Percentiles rank a stretch among this genome's conserved stretches.
Conservation (phyloP, 2,888 invertebrate species). For the Agrochola circellaris region DNA sequence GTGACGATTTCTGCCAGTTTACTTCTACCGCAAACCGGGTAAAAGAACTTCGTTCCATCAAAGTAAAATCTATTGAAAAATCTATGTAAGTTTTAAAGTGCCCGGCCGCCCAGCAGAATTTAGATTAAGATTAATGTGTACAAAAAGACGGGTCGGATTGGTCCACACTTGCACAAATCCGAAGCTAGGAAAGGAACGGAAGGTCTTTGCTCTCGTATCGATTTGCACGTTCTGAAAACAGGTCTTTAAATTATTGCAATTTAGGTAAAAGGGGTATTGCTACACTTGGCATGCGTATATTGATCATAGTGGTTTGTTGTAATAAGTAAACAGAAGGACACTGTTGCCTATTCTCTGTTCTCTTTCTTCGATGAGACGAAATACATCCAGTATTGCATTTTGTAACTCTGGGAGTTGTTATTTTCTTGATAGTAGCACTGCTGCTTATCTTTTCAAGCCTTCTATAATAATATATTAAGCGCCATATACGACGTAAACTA, state of each 20-base stretch:
- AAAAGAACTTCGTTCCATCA: no score
- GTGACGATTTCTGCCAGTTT: no score
- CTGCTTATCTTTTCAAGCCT: not conserved
- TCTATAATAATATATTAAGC: not conserved
- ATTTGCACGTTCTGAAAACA: slow-evolving; percentile 9
- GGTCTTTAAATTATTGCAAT: not conserved
- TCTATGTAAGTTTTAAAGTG: slow-evolving; percentile 10
- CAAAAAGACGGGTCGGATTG: slow-evolving; percentile 6
- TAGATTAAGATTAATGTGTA: slow-evolving; percentile 14
- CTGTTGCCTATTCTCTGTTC: not conserved
- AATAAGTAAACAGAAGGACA: not conserved
- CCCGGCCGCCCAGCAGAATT: not conserved
- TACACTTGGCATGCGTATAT: not conserved
- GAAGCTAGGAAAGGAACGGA: not conserved
- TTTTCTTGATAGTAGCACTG: not conserved
- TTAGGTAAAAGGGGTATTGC: not conserved
- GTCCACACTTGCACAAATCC: not conserved
- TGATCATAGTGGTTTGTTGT: not conserved
- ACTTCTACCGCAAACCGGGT: no score
- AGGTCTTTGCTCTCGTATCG: slow-evolving; percentile 29
- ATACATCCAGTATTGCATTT: not conserved
- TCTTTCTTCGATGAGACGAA: not conserved
- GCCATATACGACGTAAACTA: no score
- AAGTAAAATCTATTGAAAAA: not conserved
- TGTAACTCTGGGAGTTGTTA: not conserved